Conservation (phyloP, 2,797 vertebrate genomes). For the Acropternis orthonyx region DNA sequence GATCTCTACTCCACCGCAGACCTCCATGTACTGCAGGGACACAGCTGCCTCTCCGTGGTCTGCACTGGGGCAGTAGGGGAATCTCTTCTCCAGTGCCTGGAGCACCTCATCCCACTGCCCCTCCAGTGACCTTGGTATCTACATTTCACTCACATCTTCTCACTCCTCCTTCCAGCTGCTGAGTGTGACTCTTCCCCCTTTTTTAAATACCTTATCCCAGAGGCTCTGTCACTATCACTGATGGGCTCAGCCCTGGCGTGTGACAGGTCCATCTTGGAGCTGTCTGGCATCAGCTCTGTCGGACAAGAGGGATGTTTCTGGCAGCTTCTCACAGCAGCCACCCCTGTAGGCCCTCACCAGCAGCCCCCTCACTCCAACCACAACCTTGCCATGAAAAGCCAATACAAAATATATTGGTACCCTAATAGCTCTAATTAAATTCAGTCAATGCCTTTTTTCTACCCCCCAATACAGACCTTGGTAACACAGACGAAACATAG, state of each 20-base stretch:
- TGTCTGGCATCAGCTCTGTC: background rate
- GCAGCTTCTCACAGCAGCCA: background rate
- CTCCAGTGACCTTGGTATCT: background rate
- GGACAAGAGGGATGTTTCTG: background rate
- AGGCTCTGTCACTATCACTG: background rate
- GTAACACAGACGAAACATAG: background rate
- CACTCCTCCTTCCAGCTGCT: background rate
- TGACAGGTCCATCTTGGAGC: background rate
- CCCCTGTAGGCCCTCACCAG: background rate
- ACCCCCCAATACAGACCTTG: background rate
- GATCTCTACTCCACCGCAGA: too few relatives aligned
- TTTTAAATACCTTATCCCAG: background rate
- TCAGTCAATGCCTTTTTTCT: background rate
- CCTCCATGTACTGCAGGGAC: background rate
- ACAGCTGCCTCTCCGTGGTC: background rate
- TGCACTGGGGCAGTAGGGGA: background rate
- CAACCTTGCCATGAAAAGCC: background rate
- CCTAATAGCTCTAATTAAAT: background rate
- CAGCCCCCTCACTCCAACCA: background rate
- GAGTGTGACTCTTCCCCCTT: background rate
- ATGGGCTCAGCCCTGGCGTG: background rate
- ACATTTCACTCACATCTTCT: background rate
- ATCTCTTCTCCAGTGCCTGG: background rate
- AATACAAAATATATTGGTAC: background rate
- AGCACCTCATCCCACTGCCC: background rate